A percentile compares a stretch with the other conserved stretches of the same genome.
phyloP scores from a whole-genome alignment of 2,888 invertebrate species.

The Eulithis testata region DNA sequence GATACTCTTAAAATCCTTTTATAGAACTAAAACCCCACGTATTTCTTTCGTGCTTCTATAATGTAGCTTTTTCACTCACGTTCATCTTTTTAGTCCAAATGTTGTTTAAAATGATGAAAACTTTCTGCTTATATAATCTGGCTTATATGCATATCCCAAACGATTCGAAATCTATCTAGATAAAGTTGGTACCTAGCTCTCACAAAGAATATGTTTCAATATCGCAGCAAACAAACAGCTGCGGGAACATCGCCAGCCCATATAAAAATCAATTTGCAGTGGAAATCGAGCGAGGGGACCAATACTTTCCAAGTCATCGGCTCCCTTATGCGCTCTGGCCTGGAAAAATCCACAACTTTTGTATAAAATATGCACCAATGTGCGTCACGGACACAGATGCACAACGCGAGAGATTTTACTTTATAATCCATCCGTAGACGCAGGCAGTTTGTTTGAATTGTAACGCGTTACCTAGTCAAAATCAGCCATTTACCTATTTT shows the following conservation, averaged over 20 bases:
- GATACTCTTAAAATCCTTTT: constrained; percentile 10
- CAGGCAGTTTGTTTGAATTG: constrained; percentile 27
- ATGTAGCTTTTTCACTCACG: too few species aligned
- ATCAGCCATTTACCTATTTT: too few species aligned
- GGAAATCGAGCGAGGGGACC: constrained; percentile 79
- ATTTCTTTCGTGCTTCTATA: too few species aligned
- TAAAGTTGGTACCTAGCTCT: not conserved
- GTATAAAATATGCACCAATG: constrained; percentile 55
- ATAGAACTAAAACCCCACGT: too few species aligned
- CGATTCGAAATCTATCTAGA: constrained; percentile 14
- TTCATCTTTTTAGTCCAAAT: too few species aligned
- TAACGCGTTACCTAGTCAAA: not conserved
- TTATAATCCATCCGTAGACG: constrained; percentile 41
- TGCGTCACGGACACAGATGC: constrained; percentile 40
- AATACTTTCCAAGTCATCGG: constrained; percentile 80
- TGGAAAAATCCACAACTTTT: constrained; percentile 73
- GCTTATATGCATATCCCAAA: constrained; percentile 11
- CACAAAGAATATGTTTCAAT: constrained; percentile 24
- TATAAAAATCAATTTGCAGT: constrained; percentile 82
- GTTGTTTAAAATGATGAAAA: too few species aligned
- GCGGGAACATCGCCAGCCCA: constrained; percentile 51
- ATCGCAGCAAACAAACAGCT: constrained; percentile 46
- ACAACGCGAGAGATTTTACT: constrained; percentile 39
- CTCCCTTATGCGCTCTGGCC: constrained; percentile 69
- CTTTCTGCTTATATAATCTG: too few species aligned